These are phyloP conservation scores for Himalopsyche japonica DNA, from an alignment of 2,888 invertebrate species.

Conservation along the genomic window DNA sequence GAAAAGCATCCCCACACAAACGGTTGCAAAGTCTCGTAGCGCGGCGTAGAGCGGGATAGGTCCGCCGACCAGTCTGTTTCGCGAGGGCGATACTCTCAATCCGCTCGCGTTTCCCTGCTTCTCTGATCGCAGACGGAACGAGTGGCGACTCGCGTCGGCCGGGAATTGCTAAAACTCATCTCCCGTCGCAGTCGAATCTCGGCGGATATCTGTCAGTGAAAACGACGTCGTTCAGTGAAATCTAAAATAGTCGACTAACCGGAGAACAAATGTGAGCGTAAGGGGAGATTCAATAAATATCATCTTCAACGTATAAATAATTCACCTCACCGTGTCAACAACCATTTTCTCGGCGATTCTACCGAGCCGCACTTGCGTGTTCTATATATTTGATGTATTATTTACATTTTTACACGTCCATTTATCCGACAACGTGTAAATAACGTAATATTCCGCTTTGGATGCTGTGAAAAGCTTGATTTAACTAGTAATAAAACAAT, in stretches of 20 bases:
- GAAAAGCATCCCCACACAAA: constrained; percentile 43
- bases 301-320: constrained; percentile 29
- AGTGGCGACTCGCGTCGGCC: constrained; percentile 1
- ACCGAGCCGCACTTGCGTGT: not conserved
- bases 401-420: not conserved
- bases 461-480: not conserved
- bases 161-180: not conserved
- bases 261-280: not conserved
- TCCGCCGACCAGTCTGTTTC: constrained; percentile 25
- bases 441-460: not conserved
- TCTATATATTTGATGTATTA: not conserved
- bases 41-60: constrained; percentile 21
- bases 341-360: constrained; percentile 8
- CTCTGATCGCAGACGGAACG: not conserved
- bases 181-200: not conserved
- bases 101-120: constrained; percentile 11
- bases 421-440: not conserved
- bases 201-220: not conserved
- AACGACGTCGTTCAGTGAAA: not conserved
- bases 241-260: not conserved
- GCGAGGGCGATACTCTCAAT: constrained; percentile 36
- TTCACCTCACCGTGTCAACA: constrained; percentile 36
- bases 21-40: constrained; percentile 42
- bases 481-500: not conserved
- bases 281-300: not conserved